phyloP scores from a whole-genome alignment of 2,797 vertebrate genomes.

The Phrynocephalus vlangalii region DNA sequence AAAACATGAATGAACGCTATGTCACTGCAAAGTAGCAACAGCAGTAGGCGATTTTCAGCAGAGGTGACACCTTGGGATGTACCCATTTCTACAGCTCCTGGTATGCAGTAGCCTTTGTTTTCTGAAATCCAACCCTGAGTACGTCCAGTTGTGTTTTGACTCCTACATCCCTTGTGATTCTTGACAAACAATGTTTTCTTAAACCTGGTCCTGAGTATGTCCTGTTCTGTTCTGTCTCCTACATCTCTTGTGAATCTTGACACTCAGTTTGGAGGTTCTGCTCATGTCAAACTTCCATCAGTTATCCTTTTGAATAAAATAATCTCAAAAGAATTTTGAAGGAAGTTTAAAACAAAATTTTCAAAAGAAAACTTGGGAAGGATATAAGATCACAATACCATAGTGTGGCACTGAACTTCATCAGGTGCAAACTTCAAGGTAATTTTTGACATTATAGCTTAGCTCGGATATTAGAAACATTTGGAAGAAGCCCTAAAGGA shows the following conservation, averaged over 20 bases:
- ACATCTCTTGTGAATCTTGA: neutral
- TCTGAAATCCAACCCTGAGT: neutral
- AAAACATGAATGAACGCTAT: no score
- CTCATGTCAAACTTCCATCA: neutral
- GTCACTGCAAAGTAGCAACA: no score
- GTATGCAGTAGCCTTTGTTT: no score
- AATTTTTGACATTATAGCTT: neutral
- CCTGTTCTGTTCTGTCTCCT: neutral
- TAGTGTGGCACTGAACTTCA: neutral
- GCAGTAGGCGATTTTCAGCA: no score
- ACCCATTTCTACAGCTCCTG: no score
- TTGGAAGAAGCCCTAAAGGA: neutral
- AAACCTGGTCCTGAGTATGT: neutral
- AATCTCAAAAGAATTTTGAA: neutral
- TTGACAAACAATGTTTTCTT: neutral
- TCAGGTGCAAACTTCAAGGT: neutral
- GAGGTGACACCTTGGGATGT: no score
- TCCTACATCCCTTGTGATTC: neutral
- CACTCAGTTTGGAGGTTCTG: neutral
- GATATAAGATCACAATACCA: neutral
- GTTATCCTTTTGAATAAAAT: neutral
- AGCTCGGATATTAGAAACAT: neutral
- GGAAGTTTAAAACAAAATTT: no score
- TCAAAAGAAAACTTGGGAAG: no score
- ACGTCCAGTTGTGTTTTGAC: neutral